Conservation (phyloP, 2,113 vertebrate genomes). For the Cromileptes altivelis region DNA sequence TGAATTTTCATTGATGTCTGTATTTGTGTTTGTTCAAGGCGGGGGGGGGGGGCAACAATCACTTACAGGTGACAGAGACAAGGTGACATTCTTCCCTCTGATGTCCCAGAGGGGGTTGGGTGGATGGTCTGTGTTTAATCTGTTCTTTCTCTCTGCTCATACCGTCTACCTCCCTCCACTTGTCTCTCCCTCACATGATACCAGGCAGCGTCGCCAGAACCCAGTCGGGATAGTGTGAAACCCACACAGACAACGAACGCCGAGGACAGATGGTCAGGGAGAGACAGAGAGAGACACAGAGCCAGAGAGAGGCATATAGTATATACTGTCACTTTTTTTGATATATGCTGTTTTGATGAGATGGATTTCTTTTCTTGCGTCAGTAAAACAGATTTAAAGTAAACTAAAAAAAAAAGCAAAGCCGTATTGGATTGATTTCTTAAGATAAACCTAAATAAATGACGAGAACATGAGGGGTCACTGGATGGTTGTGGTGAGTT, state of each 20-base stretch:
- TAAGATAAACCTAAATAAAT: no score
- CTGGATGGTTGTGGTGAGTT: no score
- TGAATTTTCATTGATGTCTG: no score
- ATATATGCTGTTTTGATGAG: not conserved
- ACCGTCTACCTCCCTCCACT: constrained; percentile 11
- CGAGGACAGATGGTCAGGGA: constrained; percentile 75
- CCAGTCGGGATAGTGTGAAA: constrained; percentile 64
- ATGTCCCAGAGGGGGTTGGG: not conserved
- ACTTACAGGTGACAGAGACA: not conserved
- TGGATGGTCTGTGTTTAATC: constrained; percentile 2
- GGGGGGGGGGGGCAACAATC: not conserved
- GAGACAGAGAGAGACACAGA: constrained; percentile 30
- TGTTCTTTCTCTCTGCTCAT: constrained; percentile 4
- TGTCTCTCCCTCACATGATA: constrained; percentile 56
- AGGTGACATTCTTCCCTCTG: constrained; percentile 9
- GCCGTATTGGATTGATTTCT: not conserved
- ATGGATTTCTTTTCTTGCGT: not conserved
- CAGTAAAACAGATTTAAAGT: not conserved
- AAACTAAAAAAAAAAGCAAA: not conserved
- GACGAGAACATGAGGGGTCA: not conserved
- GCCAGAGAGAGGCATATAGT: not conserved
- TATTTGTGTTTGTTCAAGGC: not conserved
- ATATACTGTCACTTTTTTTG: constrained; percentile 2
- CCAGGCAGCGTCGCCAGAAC: constrained; percentile 56
- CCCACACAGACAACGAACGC: constrained; percentile 65